phyloP scores from a whole-genome alignment of 2,113 vertebrate species.

The Tachycineta bicolor region DNA sequence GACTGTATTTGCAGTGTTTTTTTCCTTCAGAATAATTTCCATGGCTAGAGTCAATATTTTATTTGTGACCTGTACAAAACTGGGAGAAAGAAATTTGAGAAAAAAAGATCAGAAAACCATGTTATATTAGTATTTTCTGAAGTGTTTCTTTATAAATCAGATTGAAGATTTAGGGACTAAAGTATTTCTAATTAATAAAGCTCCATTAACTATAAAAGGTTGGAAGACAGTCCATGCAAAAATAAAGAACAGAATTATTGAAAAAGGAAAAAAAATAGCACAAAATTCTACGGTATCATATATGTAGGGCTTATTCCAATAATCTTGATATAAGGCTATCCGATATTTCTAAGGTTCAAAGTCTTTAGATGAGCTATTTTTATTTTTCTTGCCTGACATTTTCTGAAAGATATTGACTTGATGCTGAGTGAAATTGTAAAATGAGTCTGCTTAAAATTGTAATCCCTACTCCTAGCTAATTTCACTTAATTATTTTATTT shows the following conservation, averaged over 20 bases:
- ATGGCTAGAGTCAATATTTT: not conserved
- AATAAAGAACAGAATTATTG: not conserved
- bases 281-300: not conserved
- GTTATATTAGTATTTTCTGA: not conserved
- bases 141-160: not conserved
- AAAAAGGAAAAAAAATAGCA: not conserved
- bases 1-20: not conserved
- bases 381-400: not conserved
- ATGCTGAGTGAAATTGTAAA: not conserved
- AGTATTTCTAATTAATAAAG: not conserved
- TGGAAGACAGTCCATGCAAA: not conserved
- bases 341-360: not conserved
- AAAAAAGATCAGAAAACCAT: not conserved
- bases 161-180: not conserved
- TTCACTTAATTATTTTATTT: not conserved
- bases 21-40: conserved; percentile 24
- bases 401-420: not conserved
- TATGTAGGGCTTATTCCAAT: not conserved
- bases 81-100: not conserved
- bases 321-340: not conserved
- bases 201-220: not conserved
- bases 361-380: not conserved
- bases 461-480: not conserved
- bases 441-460: not conserved
- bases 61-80: not conserved